These are phyloP conservation scores for Eupithecia exiguata DNA, from an alignment of 2,888 invertebrate genomes.

Conservation along the genomic window DNA sequence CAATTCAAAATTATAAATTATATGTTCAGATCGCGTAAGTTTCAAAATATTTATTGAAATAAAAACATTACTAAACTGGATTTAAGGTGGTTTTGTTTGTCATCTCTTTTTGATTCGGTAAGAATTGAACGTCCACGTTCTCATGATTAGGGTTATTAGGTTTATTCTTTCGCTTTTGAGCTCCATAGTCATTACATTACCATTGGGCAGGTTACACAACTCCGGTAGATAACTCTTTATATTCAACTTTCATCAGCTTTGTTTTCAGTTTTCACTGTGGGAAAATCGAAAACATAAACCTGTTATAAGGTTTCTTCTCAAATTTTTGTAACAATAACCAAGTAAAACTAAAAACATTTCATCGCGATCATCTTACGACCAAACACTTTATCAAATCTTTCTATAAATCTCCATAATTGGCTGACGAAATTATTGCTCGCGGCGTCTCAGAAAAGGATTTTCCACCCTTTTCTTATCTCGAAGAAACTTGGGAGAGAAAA, in stretches of 20 bases:
- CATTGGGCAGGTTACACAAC: neutral
- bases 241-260: neutral
- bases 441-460: slow-evolving; percentile 51
- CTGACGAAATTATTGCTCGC: slow-evolving; percentile 50
- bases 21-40: too few relatives aligned
- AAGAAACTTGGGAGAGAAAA: slow-evolving; percentile 58
- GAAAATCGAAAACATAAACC: neutral
- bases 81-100: too few relatives aligned
- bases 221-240: neutral
- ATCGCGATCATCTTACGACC: slow-evolving; percentile 14
- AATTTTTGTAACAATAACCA: neutral
- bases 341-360: slow-evolving; percentile 7
- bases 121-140: neutral
- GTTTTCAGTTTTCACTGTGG: neutral
- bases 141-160: neutral
- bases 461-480: slow-evolving; percentile 59
- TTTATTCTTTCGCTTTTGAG: neutral
- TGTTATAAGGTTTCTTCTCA: neutral
- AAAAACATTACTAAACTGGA: too few relatives aligned
- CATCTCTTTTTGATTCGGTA: neutral
- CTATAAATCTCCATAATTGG: slow-evolving; percentile 46
- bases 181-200: neutral
- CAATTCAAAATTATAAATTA: too few relatives aligned
- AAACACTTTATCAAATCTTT: slow-evolving; percentile 33
- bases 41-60: too few relatives aligned